Evolutionary conservation across 2,888 invertebrate genomes (phyloP).

Genomic region (Pseudococcus longispinus): DNA sequence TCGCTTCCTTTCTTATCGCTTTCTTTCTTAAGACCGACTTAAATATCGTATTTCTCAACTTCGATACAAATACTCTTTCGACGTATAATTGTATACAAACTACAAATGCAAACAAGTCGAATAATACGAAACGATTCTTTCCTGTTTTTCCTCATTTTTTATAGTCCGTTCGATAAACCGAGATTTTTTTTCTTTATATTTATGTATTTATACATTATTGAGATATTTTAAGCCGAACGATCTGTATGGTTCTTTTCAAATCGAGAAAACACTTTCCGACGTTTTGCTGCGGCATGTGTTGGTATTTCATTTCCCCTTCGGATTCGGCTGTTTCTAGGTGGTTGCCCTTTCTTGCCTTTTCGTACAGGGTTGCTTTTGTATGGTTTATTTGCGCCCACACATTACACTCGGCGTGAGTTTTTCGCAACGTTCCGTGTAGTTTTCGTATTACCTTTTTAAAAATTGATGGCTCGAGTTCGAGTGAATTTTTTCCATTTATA

Average conservation of each 20-base stretch:
- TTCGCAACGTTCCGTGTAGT: neutral
- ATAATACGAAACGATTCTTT: neutral
- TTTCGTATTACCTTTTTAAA: neutral
- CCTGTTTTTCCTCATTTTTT: neutral
- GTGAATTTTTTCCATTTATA: neutral
- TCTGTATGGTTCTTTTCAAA: neutral
- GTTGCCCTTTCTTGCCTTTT: neutral
- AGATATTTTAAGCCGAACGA: neutral
- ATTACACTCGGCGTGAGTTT: neutral
- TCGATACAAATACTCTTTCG: neutral
- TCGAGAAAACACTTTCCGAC: neutral
- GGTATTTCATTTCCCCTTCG: neutral
- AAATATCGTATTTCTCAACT: neutral
- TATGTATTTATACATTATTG: neutral
- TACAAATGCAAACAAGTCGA: neutral
- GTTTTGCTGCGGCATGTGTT: neutral
- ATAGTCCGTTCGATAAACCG: neutral
- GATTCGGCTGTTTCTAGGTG: neutral
- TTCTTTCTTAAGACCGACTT: no score
- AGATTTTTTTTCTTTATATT: neutral
- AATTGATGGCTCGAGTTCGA: neutral
- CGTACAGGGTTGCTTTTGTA: no score
- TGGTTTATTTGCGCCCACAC: constrained; percentile 3
- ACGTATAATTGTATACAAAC: neutral
- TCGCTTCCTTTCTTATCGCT: no score